phyloP scores from a whole-genome alignment of 2,113 vertebrate species.

The Regulus satrapa region DNA sequence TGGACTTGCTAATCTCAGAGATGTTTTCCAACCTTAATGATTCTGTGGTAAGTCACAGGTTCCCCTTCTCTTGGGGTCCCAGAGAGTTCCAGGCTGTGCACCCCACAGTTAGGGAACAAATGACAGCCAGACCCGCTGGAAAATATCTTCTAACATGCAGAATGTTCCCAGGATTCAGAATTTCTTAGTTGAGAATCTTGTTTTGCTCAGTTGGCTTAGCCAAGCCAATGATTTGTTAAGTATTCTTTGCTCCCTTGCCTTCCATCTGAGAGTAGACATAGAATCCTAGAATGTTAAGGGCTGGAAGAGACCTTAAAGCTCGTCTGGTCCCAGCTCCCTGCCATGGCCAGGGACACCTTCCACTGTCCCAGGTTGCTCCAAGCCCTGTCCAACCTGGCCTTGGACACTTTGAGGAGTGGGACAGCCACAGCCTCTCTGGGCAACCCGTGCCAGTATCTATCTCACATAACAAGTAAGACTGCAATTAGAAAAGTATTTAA shows the following conservation, averaged over 20 bases:
- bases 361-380: neutral
- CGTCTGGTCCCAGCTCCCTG: neutral
- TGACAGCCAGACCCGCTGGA: neutral
- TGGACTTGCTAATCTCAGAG: neutral
- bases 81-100: neutral
- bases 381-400: rapidly evolving
- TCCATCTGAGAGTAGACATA: neutral
- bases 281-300: no score
- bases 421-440: neutral
- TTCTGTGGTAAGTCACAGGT: neutral
- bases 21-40: neutral
- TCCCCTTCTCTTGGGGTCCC: neutral
- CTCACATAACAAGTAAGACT: neutral
- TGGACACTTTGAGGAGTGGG: neutral
- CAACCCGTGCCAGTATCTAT: neutral
- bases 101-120: no score
- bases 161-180: neutral
- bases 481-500: neutral
- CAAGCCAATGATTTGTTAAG: rapidly evolving
- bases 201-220: neutral
- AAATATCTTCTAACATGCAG: neutral
- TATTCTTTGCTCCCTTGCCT: neutral
- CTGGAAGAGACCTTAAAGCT: neutral
- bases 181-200: neutral
- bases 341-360: neutral